phyloP scores from a whole-genome alignment of 92 coral and sea anemone species.

The Epizoanthus ramosus region DNA sequence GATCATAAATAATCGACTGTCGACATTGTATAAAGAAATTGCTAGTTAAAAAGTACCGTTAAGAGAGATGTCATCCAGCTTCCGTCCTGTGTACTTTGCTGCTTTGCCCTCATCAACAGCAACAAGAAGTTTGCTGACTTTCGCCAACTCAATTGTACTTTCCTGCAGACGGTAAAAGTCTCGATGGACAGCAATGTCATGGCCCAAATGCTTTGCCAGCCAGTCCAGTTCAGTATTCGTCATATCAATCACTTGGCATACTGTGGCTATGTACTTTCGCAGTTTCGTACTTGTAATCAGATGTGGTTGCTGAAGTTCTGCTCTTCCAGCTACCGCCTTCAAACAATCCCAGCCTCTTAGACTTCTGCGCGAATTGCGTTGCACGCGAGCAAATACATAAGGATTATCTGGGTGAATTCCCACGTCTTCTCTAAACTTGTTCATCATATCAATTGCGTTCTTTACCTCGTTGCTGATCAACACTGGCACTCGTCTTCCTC shows the following conservation, averaged over 20 bases:
- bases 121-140: conserved; percentile 59
- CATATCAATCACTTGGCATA: no score
- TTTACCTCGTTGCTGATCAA: conserved; percentile 1
- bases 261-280: no score
- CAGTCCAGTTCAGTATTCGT: no score
- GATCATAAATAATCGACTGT: no score
- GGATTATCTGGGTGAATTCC: neutral
- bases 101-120: conserved; percentile 49
- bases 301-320: neutral
- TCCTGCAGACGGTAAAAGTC: conserved; percentile 42
- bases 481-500: conserved; percentile 14
- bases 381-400: conserved; percentile 9
- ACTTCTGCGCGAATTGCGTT: neutral
- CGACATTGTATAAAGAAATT: no score
- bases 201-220: no score
- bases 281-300: no score
- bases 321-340: neutral
- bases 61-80: neutral
- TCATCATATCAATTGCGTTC: neutral
- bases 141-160: conserved; percentile 53
- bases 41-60: neutral
- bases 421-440: neutral
- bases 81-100: neutral
- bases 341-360: conserved; percentile 11
- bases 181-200: no score